phyloP scores from a whole-genome alignment of 2,888 invertebrate genomes.

The Biston stratarius region DNA sequence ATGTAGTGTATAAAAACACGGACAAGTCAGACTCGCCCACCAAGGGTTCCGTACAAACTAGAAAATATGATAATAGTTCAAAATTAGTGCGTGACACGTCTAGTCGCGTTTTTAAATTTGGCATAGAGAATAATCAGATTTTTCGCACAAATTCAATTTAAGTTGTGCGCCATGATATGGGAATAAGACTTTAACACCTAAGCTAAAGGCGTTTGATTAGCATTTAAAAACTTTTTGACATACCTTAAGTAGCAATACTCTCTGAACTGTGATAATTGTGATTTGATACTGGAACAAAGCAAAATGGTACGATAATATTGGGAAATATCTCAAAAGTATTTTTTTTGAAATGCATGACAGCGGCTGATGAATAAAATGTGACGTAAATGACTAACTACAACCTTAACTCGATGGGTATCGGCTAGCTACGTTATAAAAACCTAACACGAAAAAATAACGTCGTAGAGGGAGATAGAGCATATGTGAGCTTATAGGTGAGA shows the following conservation, averaged over 20 bases:
- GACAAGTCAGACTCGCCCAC: too few relatives aligned
- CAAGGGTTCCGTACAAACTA: too few relatives aligned
- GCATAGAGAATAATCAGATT: too few relatives aligned
- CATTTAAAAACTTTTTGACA: slow-evolving; percentile 57
- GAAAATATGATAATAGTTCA: too few relatives aligned
- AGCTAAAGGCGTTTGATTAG: slow-evolving; percentile 62
- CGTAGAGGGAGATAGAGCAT: slow-evolving; percentile 55
- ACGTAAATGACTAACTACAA: slow-evolving; percentile 55
- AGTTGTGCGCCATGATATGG: too few relatives aligned
- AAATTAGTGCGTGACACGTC: too few relatives aligned
- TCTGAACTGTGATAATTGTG: slow-evolving; percentile 51
- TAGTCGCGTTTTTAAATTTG: too few relatives aligned
- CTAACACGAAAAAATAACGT: slow-evolving; percentile 70
- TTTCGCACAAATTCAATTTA: too few relatives aligned
- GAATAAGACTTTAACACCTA: too few relatives aligned
- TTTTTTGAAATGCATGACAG: slow-evolving; percentile 52
- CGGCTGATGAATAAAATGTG: neutral
- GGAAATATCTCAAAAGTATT: slow-evolving; percentile 64
- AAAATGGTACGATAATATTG: slow-evolving; percentile 49
- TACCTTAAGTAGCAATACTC: slow-evolving; percentile 52
- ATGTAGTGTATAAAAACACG: too few relatives aligned
- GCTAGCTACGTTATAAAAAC: slow-evolving; percentile 58
- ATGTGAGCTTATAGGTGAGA: slow-evolving; percentile 56
- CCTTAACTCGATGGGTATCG: slow-evolving; percentile 66
- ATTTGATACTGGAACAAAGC: slow-evolving; percentile 62